Base-by-base conservation (phyloP, 2,113 vertebrate genomes). In the Physeter macrocephalus region DNA sequence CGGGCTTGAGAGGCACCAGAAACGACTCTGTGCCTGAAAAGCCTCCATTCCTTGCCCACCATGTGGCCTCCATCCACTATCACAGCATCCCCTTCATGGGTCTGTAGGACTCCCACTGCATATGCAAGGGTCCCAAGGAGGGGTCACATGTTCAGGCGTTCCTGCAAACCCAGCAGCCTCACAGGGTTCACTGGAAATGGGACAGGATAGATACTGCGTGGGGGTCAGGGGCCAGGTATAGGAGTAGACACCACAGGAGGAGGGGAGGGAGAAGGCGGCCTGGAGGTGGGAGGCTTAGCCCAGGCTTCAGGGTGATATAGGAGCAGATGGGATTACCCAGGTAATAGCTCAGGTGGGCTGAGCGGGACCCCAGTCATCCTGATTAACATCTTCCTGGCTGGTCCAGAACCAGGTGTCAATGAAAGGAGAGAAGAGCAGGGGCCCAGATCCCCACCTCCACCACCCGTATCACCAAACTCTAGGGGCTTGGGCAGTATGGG, bases 51-150 rank as follows among this genome's bases (percentile, higher is more conserved):
- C 59, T 41, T 6, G 52, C 43, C 90, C 5, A 31, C 11, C 36
- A 12, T 0, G 4, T 4, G 34, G 25, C 27, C 78, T 21, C 17
- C 0, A 66, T 1, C 49, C n/a, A n/a, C 54, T 12, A 1, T 12
- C 18, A 39, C 43, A 13, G 64, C 4, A 6, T 59, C 27, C 13
- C 14, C 27, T 31, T 66, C 57, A 5, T 1, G 23, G 71, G 27
- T 54, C 49, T 8, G 8, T 1, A 12, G 46, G 81, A 46, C 62
- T 29, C 59, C 43, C 29, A 0, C 0, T 2, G 36, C 62, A 15
- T 31, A 15, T 31, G 62, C 34, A 66, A 18, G 54, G 5, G 67
- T 67, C 59, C 74, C 71, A 4, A 54, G 43, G 39, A 74, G 52
- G 49, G 36, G 29, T 23, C 64, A 5, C 34, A 3, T 0, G 34